Evolutionary conservation across 2,888 invertebrate species (phyloP), one percentile per base, ranked within the genome.

Genomic region (Polyommatus iphigenia): DNA sequence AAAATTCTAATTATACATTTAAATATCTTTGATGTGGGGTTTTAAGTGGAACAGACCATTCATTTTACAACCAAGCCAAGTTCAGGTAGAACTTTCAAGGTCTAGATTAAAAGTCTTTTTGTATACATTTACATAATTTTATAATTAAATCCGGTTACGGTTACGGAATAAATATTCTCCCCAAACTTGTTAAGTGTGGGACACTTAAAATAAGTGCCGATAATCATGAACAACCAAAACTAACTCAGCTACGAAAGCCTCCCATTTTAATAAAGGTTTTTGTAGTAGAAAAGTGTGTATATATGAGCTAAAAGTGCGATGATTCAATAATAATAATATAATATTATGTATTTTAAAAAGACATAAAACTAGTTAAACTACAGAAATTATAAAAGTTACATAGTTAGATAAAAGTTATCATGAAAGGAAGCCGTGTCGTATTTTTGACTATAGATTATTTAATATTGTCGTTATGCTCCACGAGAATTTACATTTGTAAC

Each of bases 381-480:
- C 50, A 4, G 4, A 50, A 50, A 54, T 54, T 18, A 3, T 54
- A 4, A 4, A 50, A 50, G 15, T 50, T 50, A 50, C 0, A 10
- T 41, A 5, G 18, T 13, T 15, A 5, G 15, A n/a, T n/a, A 50
- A 36, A 24, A 24, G 15, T 46, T 18, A 59, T 76, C 46, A 78
- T 78, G 80, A 79, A 81, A 83, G 82, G 82, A 83, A 82, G 84
- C 80, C 83, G 82, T 81, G 80, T 80, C 80, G 32, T 62, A 62
- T 20, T 78, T 54, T 80, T 62, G 80, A 85, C 82, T 81, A 79
- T 81, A 81, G 79, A 77, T 78, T 80, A 80, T 80, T 81, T 83
- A 79, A 91, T 93, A 93, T 93, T 93, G 93, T 93, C 93, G 87
- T 90, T 89, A 90, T 92, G 92, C 90, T 93, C 93, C 93, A 88